Conservation (phyloP, 2,113 vertebrate species). For the Bos indicus region DNA sequence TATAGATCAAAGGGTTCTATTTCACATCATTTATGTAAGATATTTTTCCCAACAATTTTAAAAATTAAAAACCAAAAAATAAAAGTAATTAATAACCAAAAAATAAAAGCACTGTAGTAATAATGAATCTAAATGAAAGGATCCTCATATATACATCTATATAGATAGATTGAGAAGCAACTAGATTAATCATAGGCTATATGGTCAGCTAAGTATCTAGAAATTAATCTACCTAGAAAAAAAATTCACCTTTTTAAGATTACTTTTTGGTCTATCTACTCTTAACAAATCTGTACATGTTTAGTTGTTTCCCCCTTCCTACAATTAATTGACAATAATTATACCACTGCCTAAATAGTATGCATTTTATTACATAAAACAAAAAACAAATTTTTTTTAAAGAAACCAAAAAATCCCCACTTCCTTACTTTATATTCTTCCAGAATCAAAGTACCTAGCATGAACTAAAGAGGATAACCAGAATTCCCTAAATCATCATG, state of each 20-base stretch:
- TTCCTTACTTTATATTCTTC: not conserved
- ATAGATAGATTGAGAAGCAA: not conserved
- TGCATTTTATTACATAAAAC: constrained; percentile 1
- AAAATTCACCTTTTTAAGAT: not conserved
- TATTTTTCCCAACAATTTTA: not conserved
- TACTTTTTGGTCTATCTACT: not conserved
- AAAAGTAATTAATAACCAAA: not conserved
- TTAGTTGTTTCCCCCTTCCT: not conserved
- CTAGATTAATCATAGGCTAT: not conserved
- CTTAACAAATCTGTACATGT: not conserved
- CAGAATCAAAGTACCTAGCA: not conserved
- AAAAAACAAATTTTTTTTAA: not conserved
- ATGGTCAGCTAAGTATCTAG: not conserved
- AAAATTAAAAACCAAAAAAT: not conserved
- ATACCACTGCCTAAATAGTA: not conserved
- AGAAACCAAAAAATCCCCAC: not conserved
- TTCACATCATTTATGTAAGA: not conserved
- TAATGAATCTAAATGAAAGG: constrained; percentile 9
- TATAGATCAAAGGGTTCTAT: not conserved
- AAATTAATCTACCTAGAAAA: not conserved
- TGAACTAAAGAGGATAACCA: not conserved
- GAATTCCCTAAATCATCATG: not conserved
- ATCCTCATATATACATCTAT: not conserved
- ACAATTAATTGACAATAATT: not conserved
- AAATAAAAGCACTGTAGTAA: not conserved